Conservation (phyloP, 1,140 invertebrate species). For the Zaprionus vittiger region DNA sequence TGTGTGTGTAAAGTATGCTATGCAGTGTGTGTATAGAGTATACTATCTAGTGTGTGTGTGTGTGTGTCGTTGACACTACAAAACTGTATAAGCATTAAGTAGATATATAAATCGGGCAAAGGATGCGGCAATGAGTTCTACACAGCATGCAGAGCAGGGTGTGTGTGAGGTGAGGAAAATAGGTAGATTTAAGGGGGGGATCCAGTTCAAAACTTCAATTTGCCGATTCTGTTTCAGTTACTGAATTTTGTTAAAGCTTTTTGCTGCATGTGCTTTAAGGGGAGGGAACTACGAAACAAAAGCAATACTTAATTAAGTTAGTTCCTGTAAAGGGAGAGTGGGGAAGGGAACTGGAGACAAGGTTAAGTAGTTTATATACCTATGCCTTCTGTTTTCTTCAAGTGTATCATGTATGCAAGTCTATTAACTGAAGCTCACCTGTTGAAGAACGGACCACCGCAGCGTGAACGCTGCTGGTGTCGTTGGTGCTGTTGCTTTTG, state of each 20-base stretch:
- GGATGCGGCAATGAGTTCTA: constrained; percentile 24
- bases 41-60: constrained; percentile 14
- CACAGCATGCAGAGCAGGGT: constrained; percentile 26
- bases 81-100: constrained; percentile 16
- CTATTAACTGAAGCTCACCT: constrained; percentile 84
- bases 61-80: constrained; percentile 38
- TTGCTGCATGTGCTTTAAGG: constrained; percentile 24
- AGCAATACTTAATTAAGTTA: too few relatives aligned
- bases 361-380: not conserved
- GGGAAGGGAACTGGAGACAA: not conserved
- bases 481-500: constrained; percentile 80
- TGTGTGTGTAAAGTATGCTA: not conserved
- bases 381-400: not conserved
- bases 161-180: not conserved
- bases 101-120: constrained; percentile 19
- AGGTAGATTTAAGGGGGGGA: not conserved
- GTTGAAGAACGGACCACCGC: constrained; percentile 87
- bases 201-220: constrained; percentile 21
- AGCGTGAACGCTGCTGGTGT: constrained; percentile 81
- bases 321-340: not conserved
- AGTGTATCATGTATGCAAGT: not conserved
- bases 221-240: constrained; percentile 17
- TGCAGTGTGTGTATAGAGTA: not conserved
- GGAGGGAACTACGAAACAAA: not conserved
- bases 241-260: not conserved